Evolutionary conservation across 2,113 vertebrate species (phyloP), one percentile per base, ranked within the genome.

Genomic region (Empidonax alnorum): DNA sequence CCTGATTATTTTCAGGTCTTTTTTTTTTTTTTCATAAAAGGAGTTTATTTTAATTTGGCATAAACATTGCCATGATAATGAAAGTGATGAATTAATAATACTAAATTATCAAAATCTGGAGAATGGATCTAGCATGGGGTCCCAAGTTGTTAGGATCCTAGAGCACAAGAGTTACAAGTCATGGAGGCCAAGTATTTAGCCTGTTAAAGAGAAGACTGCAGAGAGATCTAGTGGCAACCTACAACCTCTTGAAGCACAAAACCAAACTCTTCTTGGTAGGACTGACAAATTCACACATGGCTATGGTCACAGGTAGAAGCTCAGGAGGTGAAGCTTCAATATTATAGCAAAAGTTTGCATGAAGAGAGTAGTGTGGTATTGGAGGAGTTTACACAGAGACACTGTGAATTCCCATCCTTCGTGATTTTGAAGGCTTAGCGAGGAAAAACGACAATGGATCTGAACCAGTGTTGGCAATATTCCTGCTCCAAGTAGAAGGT

Each of bases 11-110:
- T 97, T 96, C 49, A 53, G 35, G 25, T 92, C 44, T 28, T 53
- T 67, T 3, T 63, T 87, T 63, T 87, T 87, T 91, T 91, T 76
- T 55, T 46, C 3, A 2, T 52, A 20, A 55, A 63, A 92, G 25
- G 24, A 87, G 16, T 91, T 94, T 84, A 63, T 71, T 94, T 95
- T 91, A 11, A 41, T 88, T 91, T 71, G 71, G 25, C 20, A 19
- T 74, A 88, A 90, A 12, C 46, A 44, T 59, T 87, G 84, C 31
- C 5, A 12, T 93, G n/a, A 55, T 83, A 65, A 74, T 31, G 10
- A 67, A 82, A 73, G 30, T 68, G 35, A 79, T 87, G 44, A 91
- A 52, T 91, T 85, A 73, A 18, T 89, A 42, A 12, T 35, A 35
- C 27, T 12, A 16, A 69, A 69, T 62, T 27, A 37, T 42, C 69